These are phyloP conservation scores for Bothrops alternatus DNA, from an alignment of 2,797 vertebrate genomes.

Conservation along the genomic window DNA sequence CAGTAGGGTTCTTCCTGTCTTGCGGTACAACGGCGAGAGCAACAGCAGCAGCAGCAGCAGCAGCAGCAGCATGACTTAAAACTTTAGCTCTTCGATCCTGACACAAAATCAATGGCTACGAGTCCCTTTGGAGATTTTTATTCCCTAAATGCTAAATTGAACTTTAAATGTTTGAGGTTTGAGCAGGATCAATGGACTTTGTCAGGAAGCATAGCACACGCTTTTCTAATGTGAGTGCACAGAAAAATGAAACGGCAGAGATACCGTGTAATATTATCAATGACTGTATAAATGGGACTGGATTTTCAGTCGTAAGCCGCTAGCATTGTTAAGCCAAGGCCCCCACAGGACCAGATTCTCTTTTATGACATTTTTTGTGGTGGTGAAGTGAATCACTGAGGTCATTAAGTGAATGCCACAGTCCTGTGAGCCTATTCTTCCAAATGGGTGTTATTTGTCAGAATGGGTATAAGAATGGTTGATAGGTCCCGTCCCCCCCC, in stretches of 20 bases:
- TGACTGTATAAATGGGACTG: slow-evolving; percentile 45
- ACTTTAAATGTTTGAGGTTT: slow-evolving; percentile 94
- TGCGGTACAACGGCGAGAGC: slow-evolving; percentile 48
- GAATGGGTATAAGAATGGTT: not conserved
- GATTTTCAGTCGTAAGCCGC: not conserved
- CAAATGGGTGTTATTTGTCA: not conserved
- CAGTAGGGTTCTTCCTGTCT: slow-evolving; percentile 60
- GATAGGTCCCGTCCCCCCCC: not conserved
- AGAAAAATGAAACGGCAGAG: slow-evolving; percentile 77
- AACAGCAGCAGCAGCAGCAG: slow-evolving; percentile 40
- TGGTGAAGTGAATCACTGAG: not conserved
- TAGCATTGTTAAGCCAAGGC: not conserved
- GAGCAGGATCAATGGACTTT: slow-evolving; percentile 90
- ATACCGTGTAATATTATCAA: slow-evolving; percentile 75
- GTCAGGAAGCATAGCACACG: slow-evolving; percentile 69
- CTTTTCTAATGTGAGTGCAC: slow-evolving; percentile 57
- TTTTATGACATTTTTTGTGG: not conserved
- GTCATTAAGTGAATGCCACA: not conserved
- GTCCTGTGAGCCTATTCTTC: not conserved
- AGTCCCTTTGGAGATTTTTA: slow-evolving; percentile 94
- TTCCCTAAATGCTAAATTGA: slow-evolving; percentile 98
- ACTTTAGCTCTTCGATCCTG: slow-evolving; percentile 86
- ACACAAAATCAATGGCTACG: slow-evolving; percentile 96
- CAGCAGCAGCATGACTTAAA: slow-evolving; percentile 77
- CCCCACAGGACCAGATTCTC: not conserved